phyloP scores from a whole-genome alignment of 2,113 vertebrate species.

The Malurus alboscapulatus region DNA sequence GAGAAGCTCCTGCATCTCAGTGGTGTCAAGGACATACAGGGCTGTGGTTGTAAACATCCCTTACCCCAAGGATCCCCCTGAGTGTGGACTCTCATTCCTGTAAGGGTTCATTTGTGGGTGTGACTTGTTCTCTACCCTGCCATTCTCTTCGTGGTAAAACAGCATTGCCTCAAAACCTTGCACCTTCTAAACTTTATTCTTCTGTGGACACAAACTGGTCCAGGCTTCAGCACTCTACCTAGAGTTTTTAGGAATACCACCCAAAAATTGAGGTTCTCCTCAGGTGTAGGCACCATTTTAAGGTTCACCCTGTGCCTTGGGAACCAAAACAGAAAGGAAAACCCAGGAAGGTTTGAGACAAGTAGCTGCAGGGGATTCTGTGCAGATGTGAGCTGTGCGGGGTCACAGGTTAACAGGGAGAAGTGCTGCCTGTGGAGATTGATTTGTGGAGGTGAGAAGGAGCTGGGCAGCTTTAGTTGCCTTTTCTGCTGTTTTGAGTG shows the following conservation, averaged over 20 bases:
- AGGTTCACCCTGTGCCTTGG: not conserved
- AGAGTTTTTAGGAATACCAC: not conserved
- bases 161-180: not conserved
- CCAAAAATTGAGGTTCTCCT: not conserved
- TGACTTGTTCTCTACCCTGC: not conserved
- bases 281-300: not conserved
- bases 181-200: not conserved
- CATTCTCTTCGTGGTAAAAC: not conserved
- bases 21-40: not conserved
- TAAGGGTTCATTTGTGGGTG: not conserved
- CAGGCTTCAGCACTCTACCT: not conserved
- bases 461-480: not conserved
- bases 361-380: not conserved
- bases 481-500: not conserved
- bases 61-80: not conserved
- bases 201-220: not conserved
- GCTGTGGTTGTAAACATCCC: not conserved
- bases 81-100: not conserved
- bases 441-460: not conserved
- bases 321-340: not conserved
- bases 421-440: not conserved
- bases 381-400: not conserved
- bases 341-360: not conserved
- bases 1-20: not conserved
- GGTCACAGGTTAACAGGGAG: conserved; percentile 65